These are phyloP conservation scores for Dryoscopus gambensis DNA, from an alignment of 2,113 vertebrate species.

Conservation along the genomic window DNA sequence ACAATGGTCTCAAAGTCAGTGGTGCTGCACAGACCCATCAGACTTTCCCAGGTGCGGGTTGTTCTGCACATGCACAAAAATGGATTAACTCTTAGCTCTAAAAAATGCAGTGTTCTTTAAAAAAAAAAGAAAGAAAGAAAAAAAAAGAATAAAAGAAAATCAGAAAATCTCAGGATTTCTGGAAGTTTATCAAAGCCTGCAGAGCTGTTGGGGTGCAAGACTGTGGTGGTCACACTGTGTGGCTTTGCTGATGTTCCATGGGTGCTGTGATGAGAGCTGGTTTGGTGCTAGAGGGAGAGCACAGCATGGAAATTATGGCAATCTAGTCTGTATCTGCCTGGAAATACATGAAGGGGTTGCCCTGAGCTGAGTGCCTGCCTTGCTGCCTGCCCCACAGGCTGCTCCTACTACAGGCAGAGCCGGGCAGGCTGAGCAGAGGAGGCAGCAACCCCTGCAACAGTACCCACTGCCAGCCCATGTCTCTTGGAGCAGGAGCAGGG, in stretches of 20 bases:
- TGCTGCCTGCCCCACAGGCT: background rate
- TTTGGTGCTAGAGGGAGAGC: background rate
- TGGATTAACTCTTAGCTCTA: background rate
- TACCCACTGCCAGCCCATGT: background rate
- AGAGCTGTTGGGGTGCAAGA: background rate
- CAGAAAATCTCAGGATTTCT: background rate
- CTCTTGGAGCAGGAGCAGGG: background rate
- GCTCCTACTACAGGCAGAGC: background rate
- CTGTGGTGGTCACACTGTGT: background rate
- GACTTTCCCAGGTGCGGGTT: fast-evolving
- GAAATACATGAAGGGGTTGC: background rate
- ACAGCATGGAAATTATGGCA: background rate
- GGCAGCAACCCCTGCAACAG: background rate
- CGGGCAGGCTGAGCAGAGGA: background rate
- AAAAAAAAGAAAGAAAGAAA: background rate
- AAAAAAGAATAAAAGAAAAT: fast-evolving
- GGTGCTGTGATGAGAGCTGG: background rate
- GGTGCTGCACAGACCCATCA: background rate
- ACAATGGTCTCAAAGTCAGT: background rate
- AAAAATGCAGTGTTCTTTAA: background rate
- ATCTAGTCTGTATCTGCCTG: background rate
- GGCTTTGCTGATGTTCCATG: background rate
- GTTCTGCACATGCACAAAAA: background rate
- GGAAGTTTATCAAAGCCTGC: background rate
- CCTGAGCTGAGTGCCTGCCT: background rate